Conservation (phyloP, 2,888 invertebrate species). For the Aleiodes testaceus region DNA sequence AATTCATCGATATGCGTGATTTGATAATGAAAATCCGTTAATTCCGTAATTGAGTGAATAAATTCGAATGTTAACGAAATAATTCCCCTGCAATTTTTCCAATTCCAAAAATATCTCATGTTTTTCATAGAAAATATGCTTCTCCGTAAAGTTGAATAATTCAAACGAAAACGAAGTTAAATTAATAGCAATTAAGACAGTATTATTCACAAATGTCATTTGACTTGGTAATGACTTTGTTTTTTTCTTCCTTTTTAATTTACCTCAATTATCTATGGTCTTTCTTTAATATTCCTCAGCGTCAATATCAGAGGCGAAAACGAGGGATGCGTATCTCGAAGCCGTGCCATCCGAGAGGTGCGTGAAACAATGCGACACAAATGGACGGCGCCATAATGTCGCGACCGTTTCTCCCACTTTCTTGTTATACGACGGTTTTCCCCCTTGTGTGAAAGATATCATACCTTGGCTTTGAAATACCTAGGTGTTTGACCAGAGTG, state of each 20-base stretch:
- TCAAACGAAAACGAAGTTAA: too few relatives aligned
- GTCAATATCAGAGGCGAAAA: conserved; percentile 17
- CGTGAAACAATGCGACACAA: conserved; percentile 67
- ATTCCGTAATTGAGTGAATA: too few relatives aligned
- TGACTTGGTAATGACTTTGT: neutral
- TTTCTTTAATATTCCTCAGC: neutral
- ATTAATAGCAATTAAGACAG: too few relatives aligned
- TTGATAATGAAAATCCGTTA: too few relatives aligned
- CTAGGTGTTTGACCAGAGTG: conserved; percentile 25
- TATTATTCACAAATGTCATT: too few relatives aligned
- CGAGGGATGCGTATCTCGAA: conserved; percentile 48
- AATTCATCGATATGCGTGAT: too few relatives aligned
- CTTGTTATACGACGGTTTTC: conserved; percentile 36
- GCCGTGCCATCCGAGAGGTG: conserved; percentile 50
- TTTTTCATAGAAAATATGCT: too few relatives aligned
- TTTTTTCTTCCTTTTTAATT: neutral
- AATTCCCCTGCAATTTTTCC: too few relatives aligned
- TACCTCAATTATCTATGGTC: neutral
- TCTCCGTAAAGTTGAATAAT: too few relatives aligned
- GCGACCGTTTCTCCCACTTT: conserved; percentile 46
- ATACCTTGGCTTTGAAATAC: conserved; percentile 32
- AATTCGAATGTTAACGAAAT: too few relatives aligned
- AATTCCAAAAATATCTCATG: too few relatives aligned
- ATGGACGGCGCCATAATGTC: conserved; percentile 59
- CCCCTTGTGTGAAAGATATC: conserved; percentile 4